Base-by-base conservation (phyloP, 2,888 invertebrate species). In the Euplexia lucipara region DNA sequence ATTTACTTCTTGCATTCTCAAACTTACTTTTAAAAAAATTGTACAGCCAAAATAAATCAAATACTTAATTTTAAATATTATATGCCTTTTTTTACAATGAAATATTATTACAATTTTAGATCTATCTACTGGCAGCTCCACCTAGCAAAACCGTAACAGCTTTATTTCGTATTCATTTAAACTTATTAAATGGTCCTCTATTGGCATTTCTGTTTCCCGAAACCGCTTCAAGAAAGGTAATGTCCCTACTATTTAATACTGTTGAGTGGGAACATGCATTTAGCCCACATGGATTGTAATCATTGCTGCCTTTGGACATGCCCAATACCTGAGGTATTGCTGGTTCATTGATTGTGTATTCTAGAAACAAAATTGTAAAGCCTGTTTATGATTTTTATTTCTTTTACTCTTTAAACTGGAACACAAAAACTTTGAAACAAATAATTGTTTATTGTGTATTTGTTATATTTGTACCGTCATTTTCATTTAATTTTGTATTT, bases 161-260 rank as follows among this genome's bases (percentile, higher is more conserved):
- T 59, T 93, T 98, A 71, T 99, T 99, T 95, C 96, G 99, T 86
- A 96, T 99, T 88, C 99, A 99, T 91, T 96, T 99, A 92, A 98
- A 99, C 95, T 97, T 98, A 89, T 96, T 99, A 86, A 98, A 99
- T 94, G 99, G 99, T 76, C 99, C 99, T 59, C 96, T 99, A 66
- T 96, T 99, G 86, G 99, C 99, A 67, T 97, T 98, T 88, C 87
- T 98, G 72, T 99, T 99, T 93, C 99, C 99, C 67, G 99, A 99
- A 94, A 97, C 98, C 62, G 99, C 99, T 90, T 98, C 99, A 58
- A 96, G 99, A 90, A 96, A 97, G 90, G 98, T 98, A 96, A 96
- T 94, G 41, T 35, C 34, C 51, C 53, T 39, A 51, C 7, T 16
- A 16, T 49, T 41, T 16, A 9, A 34, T 32, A 45, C 6, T 41